Evolutionary conservation across 2,113 vertebrate species (phyloP), one percentile per base, ranked within the genome.

Genomic region (Malurus melanocephalus): DNA sequence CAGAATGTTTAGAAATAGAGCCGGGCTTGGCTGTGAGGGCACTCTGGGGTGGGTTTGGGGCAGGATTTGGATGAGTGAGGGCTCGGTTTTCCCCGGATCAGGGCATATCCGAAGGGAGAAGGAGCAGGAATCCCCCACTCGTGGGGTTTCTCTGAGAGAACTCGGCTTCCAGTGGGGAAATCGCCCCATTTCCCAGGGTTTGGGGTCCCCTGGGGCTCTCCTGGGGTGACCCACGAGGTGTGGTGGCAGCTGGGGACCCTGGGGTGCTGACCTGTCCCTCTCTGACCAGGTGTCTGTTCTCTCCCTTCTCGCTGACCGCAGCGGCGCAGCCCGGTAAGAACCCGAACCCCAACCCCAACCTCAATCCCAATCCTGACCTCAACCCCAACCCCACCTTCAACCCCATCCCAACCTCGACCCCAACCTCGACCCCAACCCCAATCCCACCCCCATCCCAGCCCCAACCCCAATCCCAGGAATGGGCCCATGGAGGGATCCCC

Each of bases 241-340:
- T 4, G 76, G 28, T 2, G 87, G 60, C 60, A 0, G 6, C 1
- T n/a, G 90, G 84, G 94, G 85, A 4, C 9, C 33, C 1, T 5
- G 82, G 88, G 85, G 78, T 0, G 90, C 98, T 99, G 98, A 98
- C 97, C 97, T 98, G 96, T 99, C 92, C 86, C 98, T 99, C 97
- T 99, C 98, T 99, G 98, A 99, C 98, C 98, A 98, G 98, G 98
- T 99, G 85, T 99, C 98, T 99, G 96, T 99, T 99, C 98, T 99
- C 98, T 99, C 98, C 99, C 98, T 98, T 99, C 99, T 98, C 98
- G 98, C 99, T 98, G 99, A 97, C 98, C 98, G 96, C 99, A 99
- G 99, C 99, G 98, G 98, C 99, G 99, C 96, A 99, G 99, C 94
- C 99, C 99, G 98, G 99, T 99, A 98, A 99, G 99, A 5, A 4